Base-by-base conservation (phyloP, 2,797 vertebrate species). In the Neostethus bicornis region DNA sequence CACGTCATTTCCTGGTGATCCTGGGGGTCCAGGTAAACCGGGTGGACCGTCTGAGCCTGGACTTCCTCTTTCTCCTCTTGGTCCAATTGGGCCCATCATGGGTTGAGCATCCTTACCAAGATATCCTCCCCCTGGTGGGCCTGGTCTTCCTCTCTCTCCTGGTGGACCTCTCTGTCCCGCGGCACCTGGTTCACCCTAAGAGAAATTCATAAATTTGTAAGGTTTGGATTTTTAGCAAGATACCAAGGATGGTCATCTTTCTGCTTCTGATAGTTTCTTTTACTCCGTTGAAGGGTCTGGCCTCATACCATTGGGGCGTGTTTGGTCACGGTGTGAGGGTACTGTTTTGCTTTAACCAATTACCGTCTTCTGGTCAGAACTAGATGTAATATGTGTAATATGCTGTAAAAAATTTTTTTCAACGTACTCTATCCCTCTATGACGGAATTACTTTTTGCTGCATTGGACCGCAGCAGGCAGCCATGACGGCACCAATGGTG, bases 141-240 rank as follows among this genome's bases (percentile, higher is more conserved):
- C 97, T 0, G 96, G 93, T 73, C 95, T 88, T 14, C 97, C 97
- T 62, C 95, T 92, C 75, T 97, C 96, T n/a, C 96, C 96, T 0
- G 92, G 86, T 37, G 93, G 38, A 0, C 97, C 97, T 50, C 89
- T 86, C 67, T 91, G 90, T 0, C 97, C 97, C 0, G 80, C 8
- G 7, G 87, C n/a, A 4, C 97, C 97, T 0, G 88, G 54, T 21
- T 99, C 97, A 4, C 97, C 97, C 97, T 99, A 41, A 21, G 20
- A 67, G 14, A 23, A 57, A 6, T 28, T 1, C 6, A 35, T 11
- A 53, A 20, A 34, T 7, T 26, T 23, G 13, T 5, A 11, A 54
- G 39, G 7, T 24, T 6, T n/a, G 23, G 8, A 4, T 9, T 45
- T 28, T 19, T 25, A 37, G 35, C 14, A 20, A 25, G 9, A 14